These are phyloP conservation scores for Centropus unirufus DNA, from an alignment of 2,113 vertebrate species.

Conservation along the genomic window DNA sequence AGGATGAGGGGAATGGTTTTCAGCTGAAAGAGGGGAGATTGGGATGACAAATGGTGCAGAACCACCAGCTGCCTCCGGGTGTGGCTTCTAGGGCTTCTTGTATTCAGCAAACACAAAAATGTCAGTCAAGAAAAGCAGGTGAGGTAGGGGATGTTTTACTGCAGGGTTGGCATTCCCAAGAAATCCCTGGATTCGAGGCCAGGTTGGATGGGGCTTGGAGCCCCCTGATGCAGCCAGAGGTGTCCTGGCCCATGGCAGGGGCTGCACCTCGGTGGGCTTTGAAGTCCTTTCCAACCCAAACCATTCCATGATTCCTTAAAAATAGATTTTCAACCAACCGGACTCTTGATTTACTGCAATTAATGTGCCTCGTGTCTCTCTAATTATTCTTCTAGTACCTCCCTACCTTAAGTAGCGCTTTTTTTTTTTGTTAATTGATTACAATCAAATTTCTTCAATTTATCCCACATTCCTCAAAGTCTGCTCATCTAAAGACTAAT, in stretches of 20 bases:
- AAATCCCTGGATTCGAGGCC: background rate
- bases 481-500: background rate
- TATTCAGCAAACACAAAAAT: background rate
- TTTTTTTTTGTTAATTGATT: conserved; percentile 16
- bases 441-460: conserved; percentile 33
- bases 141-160: background rate
- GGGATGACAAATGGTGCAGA: background rate
- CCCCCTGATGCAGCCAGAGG: too few relatives aligned
- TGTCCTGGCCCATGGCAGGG: too few relatives aligned
- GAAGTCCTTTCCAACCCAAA: too few relatives aligned
- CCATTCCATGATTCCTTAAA: background rate
- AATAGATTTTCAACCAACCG: background rate
- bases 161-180: background rate
- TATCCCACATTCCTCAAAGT: conserved; percentile 43
- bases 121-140: background rate
- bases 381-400: background rate
- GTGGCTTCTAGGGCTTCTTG: too few relatives aligned
- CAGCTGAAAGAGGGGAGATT: too few relatives aligned
- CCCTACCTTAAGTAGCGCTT: background rate
- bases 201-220: too few relatives aligned
- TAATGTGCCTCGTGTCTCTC: background rate
- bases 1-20: too few relatives aligned
- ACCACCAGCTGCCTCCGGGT: accelerated
- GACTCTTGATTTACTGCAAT: background rate
- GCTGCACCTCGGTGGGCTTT: too few relatives aligned